Evolutionary conservation across 2,888 invertebrate species (phyloP), one percentile per base, ranked within the genome.

Genomic region (Drosophila falleni): DNA sequence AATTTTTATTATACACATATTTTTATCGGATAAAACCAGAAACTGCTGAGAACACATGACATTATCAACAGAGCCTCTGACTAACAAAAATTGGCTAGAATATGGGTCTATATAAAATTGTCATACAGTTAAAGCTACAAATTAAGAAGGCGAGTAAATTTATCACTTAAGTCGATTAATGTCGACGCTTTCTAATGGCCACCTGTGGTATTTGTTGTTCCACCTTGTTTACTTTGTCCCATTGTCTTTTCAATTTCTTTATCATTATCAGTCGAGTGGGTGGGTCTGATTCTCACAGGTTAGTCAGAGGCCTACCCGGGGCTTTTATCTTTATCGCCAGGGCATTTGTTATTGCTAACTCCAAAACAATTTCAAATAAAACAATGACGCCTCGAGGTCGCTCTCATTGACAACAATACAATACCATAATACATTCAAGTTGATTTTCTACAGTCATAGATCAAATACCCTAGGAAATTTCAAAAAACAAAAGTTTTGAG

Each of bases 121-220:
- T 35, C 3, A 49, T 13, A 35, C 1, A 23, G 19, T 23, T 33
- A 5, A 11, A 16, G 3, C 5, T 44, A 23, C 13, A 44, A 19
- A 29, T 50, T 35, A 6, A n/a, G 31, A 31, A 55, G 42, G 6
- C 55, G 74, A 44, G 33, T 37, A 39, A 56, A 46, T 74, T 61
- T 42, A 66, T 54, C 58, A 74, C 61, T 60, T 74, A 42, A 16
- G 65, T 65, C 75, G 56, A 81, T 85, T 80, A 71, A 72, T 80
- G 68, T 56, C 64, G 74, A 72, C 64, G 78, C 78, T 81, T 84
- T 81, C 80, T 62, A 79, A 65, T 65, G 41, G 42, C 49, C 64
- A 51, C 46, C 37, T 5, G 26, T 44, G 42, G 35, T 54, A 46
- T 49, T 71, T 29, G 41, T 58, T 50, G 5, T 53, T n/a, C 26